Percentiles rank a stretch among this genome's conserved stretches.
Conservation (phyloP, 2,797 vertebrate genomes). For the Clarias fuscus region DNA sequence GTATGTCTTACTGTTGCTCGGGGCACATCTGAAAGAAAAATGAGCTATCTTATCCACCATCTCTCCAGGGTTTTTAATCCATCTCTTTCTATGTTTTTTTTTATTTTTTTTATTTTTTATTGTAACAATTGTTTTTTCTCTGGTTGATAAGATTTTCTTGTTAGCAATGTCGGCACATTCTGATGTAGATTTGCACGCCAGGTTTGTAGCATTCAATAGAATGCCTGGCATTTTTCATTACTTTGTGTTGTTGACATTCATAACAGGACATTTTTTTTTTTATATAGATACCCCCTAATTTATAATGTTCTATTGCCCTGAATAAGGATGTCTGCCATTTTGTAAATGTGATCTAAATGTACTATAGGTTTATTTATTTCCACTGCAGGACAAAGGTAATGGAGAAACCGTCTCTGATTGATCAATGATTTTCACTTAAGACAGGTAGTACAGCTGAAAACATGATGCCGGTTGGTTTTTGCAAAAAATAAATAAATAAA, state of each 20-base stretch:
- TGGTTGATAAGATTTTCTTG: neutral
- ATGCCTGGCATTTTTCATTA: neutral
- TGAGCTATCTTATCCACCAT: neutral
- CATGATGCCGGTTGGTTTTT: neutral
- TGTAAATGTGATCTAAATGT: neutral
- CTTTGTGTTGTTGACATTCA: neutral
- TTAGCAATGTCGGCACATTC: neutral
- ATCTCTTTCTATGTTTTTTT: neutral
- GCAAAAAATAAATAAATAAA: neutral
- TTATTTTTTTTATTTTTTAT: neutral
- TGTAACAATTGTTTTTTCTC: neutral
- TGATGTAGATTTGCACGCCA: neutral
- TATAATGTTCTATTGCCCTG: neutral
- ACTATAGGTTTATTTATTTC: neutral
- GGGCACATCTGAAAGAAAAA: constrained; percentile 4
- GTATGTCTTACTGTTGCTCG: neutral
- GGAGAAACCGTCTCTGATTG: neutral
- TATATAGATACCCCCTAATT: neutral
- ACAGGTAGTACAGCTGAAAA: neutral
- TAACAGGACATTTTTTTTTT: neutral
- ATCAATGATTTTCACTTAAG: neutral
- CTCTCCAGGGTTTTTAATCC: neutral
- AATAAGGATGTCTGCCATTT: neutral
- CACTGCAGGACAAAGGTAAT: neutral
- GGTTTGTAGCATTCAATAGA: neutral